These are phyloP conservation scores for Dugesia japonica DNA, from an alignment of 2,888 invertebrate genomes.

Conservation along the genomic window DNA sequence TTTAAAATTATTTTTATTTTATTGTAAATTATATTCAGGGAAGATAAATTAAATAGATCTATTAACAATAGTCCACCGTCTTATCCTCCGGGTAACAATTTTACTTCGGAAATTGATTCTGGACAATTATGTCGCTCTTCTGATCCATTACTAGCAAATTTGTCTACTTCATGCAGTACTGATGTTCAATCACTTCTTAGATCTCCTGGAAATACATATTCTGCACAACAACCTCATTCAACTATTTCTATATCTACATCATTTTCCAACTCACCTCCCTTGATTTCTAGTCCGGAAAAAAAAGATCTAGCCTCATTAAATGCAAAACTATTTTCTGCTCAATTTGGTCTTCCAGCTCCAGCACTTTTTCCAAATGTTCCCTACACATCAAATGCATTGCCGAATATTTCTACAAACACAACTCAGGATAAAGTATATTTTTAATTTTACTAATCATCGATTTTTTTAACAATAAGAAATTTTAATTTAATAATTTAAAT, in stretches of 20 bases:
- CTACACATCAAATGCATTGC: neutral
- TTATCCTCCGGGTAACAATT: neutral
- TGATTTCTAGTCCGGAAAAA: constrained; percentile 3
- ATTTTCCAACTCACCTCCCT: neutral
- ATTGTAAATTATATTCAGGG: neutral
- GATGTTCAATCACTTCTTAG: constrained; percentile 2
- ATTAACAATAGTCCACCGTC: neutral
- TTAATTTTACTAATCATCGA: too few species aligned
- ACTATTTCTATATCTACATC: neutral
- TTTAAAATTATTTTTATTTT: neutral
- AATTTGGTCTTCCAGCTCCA: neutral
- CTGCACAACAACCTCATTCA: neutral
- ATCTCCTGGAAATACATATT: neutral
- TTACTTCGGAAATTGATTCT: neutral
- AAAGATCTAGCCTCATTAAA: constrained; percentile 2
- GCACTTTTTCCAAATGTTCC: neutral
- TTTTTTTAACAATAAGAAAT: too few species aligned
- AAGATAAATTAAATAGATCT: constrained; percentile 7
- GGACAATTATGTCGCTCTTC: neutral
- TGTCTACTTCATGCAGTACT: neutral
- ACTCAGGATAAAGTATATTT: neutral
- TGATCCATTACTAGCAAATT: neutral
- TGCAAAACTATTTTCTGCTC: neutral
- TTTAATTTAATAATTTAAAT: too few species aligned
- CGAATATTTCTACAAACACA: neutral